Conservation (phyloP, 2,888 invertebrate genomes). For the Chloroclystis v-ata region DNA sequence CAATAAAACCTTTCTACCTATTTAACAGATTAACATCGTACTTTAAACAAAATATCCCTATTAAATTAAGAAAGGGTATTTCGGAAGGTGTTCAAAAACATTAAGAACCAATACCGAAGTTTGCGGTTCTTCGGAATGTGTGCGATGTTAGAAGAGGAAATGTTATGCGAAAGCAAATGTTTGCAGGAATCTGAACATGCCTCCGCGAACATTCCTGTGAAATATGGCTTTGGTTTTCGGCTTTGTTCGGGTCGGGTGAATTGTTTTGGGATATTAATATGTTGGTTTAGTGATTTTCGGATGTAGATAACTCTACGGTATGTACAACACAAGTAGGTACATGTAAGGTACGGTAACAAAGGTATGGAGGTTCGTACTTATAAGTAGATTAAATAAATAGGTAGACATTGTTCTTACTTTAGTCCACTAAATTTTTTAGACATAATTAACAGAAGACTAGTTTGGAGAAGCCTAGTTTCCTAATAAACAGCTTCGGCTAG, state of each 20-base stretch:
- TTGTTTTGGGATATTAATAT: conserved; percentile 8
- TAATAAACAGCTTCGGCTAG: too few species aligned
- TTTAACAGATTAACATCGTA: not conserved
- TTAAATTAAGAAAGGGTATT: conserved; percentile 22
- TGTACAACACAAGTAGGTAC: not conserved
- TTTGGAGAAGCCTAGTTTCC: too few species aligned
- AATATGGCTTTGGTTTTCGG: conserved; percentile 15
- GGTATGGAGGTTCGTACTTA: too few species aligned
- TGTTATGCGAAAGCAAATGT: conserved; percentile 12
- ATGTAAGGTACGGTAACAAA: not conserved
- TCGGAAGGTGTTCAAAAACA: conserved; percentile 15
- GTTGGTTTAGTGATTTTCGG: conserved; percentile 2
- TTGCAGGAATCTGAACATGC: conserved; percentile 16
- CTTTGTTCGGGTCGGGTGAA: conserved; percentile 17
- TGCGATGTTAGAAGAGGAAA: conserved; percentile 4
- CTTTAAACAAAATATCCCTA: conserved; percentile 16
- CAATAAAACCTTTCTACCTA: not conserved
- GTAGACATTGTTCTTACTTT: too few species aligned
- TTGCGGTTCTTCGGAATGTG: conserved; percentile 13
- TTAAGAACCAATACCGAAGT: conserved; percentile 8
- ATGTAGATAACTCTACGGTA: too few species aligned
- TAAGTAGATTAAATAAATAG: too few species aligned
- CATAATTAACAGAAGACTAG: too few species aligned
- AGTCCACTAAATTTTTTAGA: too few species aligned
- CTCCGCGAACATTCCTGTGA: conserved; percentile 14